These are phyloP conservation scores for Cistogaster globosa DNA, from an alignment of 2,888 invertebrate genomes.

Conservation along the genomic window DNA sequence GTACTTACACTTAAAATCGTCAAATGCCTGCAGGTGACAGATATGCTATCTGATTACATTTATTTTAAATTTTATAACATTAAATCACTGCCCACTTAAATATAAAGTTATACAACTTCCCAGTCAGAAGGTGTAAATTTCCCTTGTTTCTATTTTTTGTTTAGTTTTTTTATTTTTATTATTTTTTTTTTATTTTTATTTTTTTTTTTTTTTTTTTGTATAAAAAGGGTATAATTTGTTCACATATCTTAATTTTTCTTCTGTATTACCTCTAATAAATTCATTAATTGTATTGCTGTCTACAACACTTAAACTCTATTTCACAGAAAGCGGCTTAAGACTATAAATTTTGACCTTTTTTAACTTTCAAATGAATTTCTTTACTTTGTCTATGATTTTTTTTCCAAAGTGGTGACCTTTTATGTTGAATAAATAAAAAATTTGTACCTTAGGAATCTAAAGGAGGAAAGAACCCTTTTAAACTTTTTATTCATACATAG, in stretches of 20 bases:
- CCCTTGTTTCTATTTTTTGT: no score
- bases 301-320: not conserved
- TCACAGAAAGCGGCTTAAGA: not conserved
- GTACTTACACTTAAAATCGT: no score
- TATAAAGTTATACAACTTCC: no score
- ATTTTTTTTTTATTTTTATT: not conserved
- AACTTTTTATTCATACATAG: no score
- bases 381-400: constrained; percentile 16
- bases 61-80: no score
- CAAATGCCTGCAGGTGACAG: no score
- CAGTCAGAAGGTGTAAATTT: no score
- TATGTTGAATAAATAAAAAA: constrained; percentile 12
- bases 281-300: not conserved
- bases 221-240: not conserved
- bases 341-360: constrained; percentile 24
- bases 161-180: not conserved
- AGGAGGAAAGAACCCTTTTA: no score
- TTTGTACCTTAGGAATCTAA: no score
- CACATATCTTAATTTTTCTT: not conserved
- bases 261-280: not conserved
- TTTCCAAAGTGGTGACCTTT: constrained; percentile 2
- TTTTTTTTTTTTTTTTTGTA: not conserved
- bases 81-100: not conserved
- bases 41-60: no score
- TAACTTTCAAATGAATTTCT: constrained; percentile 13